A percentile compares a stretch with the other conserved stretches of the same genome.
Conservation (phyloP, 2,888 invertebrate species). For the Tinea semifulvella region DNA sequence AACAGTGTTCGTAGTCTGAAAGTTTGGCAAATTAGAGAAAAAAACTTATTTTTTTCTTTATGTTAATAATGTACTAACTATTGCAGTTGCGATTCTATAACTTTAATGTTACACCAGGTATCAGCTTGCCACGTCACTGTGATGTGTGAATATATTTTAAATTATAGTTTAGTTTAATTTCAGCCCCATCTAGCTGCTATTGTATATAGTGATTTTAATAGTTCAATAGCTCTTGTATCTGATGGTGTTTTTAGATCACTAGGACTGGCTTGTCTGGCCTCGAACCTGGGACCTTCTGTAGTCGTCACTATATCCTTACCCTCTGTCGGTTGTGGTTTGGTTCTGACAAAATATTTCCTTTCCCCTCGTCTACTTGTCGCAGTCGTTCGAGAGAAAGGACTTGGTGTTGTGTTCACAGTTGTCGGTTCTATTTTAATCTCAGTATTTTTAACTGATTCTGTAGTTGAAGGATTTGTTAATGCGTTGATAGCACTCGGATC, state of each 20-base stretch:
- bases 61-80: too few species aligned
- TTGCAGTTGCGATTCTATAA: too few species aligned
- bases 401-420: conserved; percentile 34
- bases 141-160: too few species aligned
- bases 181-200: conserved; percentile 85
- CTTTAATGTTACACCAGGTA: too few species aligned
- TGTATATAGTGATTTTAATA: conserved; percentile 84
- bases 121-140: too few species aligned
- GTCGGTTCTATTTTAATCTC: conserved; percentile 33
- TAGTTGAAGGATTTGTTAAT: conserved; percentile 42
- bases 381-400: conserved; percentile 28
- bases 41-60: too few species aligned
- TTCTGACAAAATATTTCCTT: conserved; percentile 38
- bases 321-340: conserved; percentile 34
- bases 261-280: conserved; percentile 41
- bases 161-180: conserved; percentile 6
- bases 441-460: conserved; percentile 32
- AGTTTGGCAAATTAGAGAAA: too few species aligned
- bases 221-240: conserved; percentile 81
- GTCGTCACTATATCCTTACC: conserved; percentile 18
- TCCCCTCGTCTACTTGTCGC: conserved; percentile 41
- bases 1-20: too few species aligned
- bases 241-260: conserved; percentile 60
- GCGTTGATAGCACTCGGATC: conserved; percentile 49
- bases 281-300: conserved; percentile 34